Evolutionary conservation across 1,140 invertebrate species (phyloP), one percentile per base, ranked within the genome.

Genomic region (Carcinoscorpius rotundicauda): DNA sequence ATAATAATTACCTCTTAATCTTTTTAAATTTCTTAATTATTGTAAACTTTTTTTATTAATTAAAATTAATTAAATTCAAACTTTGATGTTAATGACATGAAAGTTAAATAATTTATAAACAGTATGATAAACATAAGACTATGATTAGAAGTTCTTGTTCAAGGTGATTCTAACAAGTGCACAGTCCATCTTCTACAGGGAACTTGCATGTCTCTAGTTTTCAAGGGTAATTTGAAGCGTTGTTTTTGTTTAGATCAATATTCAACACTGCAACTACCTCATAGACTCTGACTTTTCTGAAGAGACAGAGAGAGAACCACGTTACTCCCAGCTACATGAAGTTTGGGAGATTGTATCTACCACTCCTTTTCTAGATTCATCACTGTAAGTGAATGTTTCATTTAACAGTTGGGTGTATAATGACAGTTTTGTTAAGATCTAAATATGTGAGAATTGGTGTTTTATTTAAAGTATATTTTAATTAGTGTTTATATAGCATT

Each of bases 231-330:
- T 29, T 10, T 49, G 10, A 29, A 62, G 3, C 3, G 51, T 8
- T 6, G 10, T 58, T 9, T 9, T 9, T 9, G 8, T 68, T 48
- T 59, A 68, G 66, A 55, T 76, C 52, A 72, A 75, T 63, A 64
- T 75, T 48, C 74, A 66, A n/a, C 69, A 64, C 49, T 80, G 79
- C 71, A 74, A 79, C 64, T 80, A 77, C 65, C 77, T 98, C 6
- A 80, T 98, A 58, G 93, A 97, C 77, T 81, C 92, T 6, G 89
- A 96, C 77, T 76, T 85, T n/a, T 84, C 83, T 1, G 80, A 78
- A 67, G 82, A 86, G 62, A 86, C 85, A 10, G 69, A 75, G 5
- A 72, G 85, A 48, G 90, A 97, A 77, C 92, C 92, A 1, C 85
- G 85, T 69, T 97, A 97, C 80, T 84, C 89, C 6, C 79, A 80